Evolutionary conservation across 2,888 invertebrate species (phyloP), one percentile per base, ranked within the genome.

Genomic region (Brachylomia viminalis): DNA sequence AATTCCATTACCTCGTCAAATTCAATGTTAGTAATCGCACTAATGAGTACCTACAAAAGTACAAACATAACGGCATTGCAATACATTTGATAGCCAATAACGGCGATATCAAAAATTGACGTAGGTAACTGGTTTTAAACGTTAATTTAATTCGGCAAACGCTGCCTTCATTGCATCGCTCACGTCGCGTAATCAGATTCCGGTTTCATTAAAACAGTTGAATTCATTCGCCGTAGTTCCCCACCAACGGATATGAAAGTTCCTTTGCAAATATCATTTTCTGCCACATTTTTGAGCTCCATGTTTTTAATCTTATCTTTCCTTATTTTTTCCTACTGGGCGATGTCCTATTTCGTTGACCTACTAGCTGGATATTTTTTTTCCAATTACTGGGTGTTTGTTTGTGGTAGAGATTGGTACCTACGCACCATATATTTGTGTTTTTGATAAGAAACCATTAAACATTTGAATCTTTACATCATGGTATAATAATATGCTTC

Each of bases 201-300:
- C 84, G 85, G 76, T 92, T 92, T 91, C 92, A 93, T 93, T 92
- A 92, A 93, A 92, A 90, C 86, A 79, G 77, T 82, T 88, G 88
- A 86, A 86, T 87, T 77, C 87, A 75, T 77, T 85, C 81, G 71
- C 74, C 80, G 82, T 86, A 82, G 77, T 88, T 89, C 86, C 81
- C 88, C 85, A 83, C 78, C 84, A 72, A 80, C 86, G 85, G 87
- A 89, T 89, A 90, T 90, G 85, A 90, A 91, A 85, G 79, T 83
- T 85, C 79, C 81, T 82, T 76, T 77, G 83, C 73, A 83, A 87
- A 84, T 80, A 85, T 83, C 65, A 83, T 85, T 82, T 85, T 80
- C 74, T 67, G 58, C 45, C 56, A 54, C 67, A 74, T 79, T 80
- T 79, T 80, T 69, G 65, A 80, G 58, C 38, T 64, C 13, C 45